phyloP scores from a whole-genome alignment of 2,797 vertebrate genomes.

The Tarsius wallacei region DNA sequence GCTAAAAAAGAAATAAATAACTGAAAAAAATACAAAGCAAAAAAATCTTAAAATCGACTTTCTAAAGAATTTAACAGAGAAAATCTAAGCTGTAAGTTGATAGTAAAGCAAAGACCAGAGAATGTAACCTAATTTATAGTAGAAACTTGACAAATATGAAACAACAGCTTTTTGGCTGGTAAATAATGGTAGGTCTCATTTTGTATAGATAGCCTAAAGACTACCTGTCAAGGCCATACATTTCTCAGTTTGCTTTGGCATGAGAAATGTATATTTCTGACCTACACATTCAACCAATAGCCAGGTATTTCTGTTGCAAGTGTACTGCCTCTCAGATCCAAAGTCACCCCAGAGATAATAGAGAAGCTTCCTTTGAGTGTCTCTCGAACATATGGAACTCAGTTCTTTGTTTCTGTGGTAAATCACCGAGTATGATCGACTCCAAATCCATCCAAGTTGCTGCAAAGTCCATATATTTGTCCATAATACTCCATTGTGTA shows the following conservation, averaged over 20 bases:
- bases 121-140: neutral
- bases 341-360: neutral
- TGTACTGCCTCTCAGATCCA: neutral
- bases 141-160: conserved; percentile 4
- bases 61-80: neutral
- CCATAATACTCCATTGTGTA: too few species aligned
- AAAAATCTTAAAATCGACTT: neutral
- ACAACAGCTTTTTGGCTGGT: neutral
- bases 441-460: too few species aligned
- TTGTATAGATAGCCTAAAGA: neutral
- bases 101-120: neutral
- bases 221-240: neutral
- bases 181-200: neutral
- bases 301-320: neutral
- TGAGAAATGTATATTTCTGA: neutral
- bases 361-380: neutral
- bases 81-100: neutral
- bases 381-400: neutral
- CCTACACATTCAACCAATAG: neutral
- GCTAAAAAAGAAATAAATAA: neutral
- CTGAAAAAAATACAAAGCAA: neutral
- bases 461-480: too few species aligned
- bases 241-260: neutral
- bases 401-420: too few species aligned
- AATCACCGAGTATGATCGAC: too few species aligned